Evolutionary conservation across 2,888 invertebrate genomes (phyloP), one percentile per base, ranked within the genome.

Genomic region (Heptascelio sp.): DNA sequence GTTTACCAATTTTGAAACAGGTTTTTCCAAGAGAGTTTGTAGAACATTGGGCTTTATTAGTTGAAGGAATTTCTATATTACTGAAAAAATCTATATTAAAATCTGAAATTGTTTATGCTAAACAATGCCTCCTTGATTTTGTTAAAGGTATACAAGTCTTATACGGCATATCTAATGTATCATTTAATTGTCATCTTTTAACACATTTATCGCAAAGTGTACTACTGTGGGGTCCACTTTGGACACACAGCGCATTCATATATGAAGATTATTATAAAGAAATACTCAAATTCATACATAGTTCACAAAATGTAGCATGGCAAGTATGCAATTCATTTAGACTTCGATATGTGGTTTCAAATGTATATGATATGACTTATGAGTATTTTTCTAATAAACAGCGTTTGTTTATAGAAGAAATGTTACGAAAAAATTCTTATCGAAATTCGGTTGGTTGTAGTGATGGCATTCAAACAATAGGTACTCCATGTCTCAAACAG

Each of bases 191-290:
- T 37, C 68, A 68, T 40, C 55, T 68, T 25, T 23, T 68, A 23
- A 55, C 68, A 25, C 68, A 68, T 68, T 55, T 68, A 23, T n/a
- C 55, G 13, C 11, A 53, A 2, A 68, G 55, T 40, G 37, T 68
- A 25, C 13, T 23, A 3, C 37, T 21, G 4, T 68, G 68, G 68
- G 40, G 68, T 34, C 68, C 68, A 9, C 55, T 68, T 25, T 68
- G 64, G 64, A 65, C 83, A 1, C 62, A 85, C 30, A 85, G 78
- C 40, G 73, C 81, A 11, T 85, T 85, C 46, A 15, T 46, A n/a
- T 85, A 71, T 40, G 83, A 85, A 53, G 59, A 83, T 71, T 73
- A 43, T 37, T 67, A 73, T 30, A 60, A 64, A 43, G 57, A 64
- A 11, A 26, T 77, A 21, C 30, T 46, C 11, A 55, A 60, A 17